These are phyloP conservation scores for Branchellion lobata DNA, from an alignment of 2,888 invertebrate species.

Conservation along the genomic window DNA sequence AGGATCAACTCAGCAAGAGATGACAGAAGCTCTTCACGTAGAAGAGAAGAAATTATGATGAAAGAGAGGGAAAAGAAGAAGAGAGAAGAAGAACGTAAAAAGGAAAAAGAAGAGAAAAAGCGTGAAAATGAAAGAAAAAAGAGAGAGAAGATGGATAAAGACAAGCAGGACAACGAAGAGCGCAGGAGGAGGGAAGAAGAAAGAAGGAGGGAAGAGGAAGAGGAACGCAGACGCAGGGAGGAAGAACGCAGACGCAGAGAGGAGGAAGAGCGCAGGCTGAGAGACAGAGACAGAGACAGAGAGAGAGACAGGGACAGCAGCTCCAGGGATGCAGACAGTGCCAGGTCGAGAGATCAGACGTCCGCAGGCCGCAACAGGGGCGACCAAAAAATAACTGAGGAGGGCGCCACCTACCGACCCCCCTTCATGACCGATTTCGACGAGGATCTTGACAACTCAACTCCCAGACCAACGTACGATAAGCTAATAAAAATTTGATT, in stretches of 20 bases:
- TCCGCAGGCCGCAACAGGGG: constrained; percentile 31
- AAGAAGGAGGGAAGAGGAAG: neutral
- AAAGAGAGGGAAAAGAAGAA: neutral
- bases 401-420: neutral
- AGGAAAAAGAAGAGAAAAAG: neutral
- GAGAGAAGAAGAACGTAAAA: neutral
- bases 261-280: neutral
- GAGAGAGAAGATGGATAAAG: constrained; percentile 7
- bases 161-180: neutral
- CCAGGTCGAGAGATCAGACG: constrained; percentile 29
- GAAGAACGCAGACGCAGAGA: neutral
- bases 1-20: neutral
- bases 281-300: neutral
- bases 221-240: neutral
- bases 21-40: neutral
- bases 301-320: neutral
- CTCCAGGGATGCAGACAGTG: neutral
- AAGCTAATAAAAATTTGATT: neutral
- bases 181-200: neutral
- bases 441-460: neutral
- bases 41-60: constrained; percentile 2
- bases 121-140: neutral
- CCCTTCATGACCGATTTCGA: constrained; percentile 27
- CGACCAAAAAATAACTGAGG: neutral
- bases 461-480: constrained; percentile 25